Conservation (phyloP, 2,888 invertebrate genomes). For the Ethmia dodecea region DNA sequence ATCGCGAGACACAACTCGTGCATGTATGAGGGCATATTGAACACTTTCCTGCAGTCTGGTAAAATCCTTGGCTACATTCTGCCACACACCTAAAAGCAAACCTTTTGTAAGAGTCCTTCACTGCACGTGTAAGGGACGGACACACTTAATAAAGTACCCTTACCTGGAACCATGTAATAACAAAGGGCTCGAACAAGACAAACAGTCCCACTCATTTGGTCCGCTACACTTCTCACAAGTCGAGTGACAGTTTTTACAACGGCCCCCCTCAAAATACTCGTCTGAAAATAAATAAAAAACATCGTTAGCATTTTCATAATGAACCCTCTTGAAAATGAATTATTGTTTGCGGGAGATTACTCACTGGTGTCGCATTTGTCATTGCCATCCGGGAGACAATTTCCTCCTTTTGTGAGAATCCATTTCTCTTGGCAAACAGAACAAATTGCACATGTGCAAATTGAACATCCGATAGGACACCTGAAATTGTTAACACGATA, state of each 20-base stretch:
- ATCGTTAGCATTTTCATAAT: slow-evolving; percentile 22
- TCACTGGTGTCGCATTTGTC: slow-evolving; percentile 86
- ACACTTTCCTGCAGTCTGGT: slow-evolving; percentile 85
- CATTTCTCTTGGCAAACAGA: slow-evolving; percentile 85
- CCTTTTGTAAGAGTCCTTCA: slow-evolving; percentile 18
- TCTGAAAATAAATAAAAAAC: slow-evolving; percentile 69
- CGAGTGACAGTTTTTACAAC: slow-evolving; percentile 89
- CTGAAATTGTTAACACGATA: slow-evolving; percentile 41
- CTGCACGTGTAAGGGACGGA: slow-evolving; percentile 22
- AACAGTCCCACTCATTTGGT: slow-evolving; percentile 85
- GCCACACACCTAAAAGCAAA: slow-evolving; percentile 81
- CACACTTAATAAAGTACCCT: slow-evolving; percentile 37
- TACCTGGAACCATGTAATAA: slow-evolving; percentile 82
- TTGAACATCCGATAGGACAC: slow-evolving; percentile 87
- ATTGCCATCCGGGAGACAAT: slow-evolving; percentile 85
- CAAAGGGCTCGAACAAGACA: slow-evolving; percentile 85
- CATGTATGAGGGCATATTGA: slow-evolving; percentile 89
- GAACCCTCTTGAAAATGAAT: slow-evolving; percentile 20
- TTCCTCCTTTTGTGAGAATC: slow-evolving; percentile 84
- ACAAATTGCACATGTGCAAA: slow-evolving; percentile 85
- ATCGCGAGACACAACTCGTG: slow-evolving; percentile 84
- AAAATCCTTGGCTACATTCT: slow-evolving; percentile 87
- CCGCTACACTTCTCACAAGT: slow-evolving; percentile 92
- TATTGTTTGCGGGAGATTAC: slow-evolving; percentile 40
- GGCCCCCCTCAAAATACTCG: slow-evolving; percentile 85